Percentiles rank a stretch among this genome's conserved stretches.
phyloP scores from a whole-genome alignment of 2,797 vertebrate genomes.

The Microchirus variegatus region DNA sequence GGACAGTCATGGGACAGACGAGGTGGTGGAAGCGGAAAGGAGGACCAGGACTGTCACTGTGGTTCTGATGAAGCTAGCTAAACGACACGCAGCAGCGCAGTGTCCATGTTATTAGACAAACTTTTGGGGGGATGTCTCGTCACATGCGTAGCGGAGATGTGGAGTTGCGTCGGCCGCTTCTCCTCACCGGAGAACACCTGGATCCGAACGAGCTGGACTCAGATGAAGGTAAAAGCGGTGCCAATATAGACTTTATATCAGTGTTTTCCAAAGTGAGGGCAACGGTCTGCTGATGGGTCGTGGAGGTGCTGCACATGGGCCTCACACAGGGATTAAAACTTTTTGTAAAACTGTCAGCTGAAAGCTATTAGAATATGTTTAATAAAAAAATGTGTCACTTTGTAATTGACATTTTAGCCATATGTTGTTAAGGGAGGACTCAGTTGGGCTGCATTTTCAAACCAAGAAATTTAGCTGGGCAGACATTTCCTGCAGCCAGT shows the following conservation, averaged over 20 bases:
- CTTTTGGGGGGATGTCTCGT: slow-evolving; percentile 45
- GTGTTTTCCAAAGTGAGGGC: no score
- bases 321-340: no score
- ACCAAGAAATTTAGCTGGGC: no score
- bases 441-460: no score
- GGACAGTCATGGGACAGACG: slow-evolving; percentile 32
- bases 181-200: slow-evolving; percentile 41
- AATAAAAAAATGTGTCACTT: no score
- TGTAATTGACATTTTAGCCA: no score
- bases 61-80: background rate
- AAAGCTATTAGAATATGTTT: no score
- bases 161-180: slow-evolving; percentile 68
- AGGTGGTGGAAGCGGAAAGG: background rate
- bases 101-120: slow-evolving; percentile 5
- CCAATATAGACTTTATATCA: background rate
- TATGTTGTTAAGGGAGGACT: no score
- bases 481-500: no score
- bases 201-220: slow-evolving; percentile 43
- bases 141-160: slow-evolving; percentile 35
- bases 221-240: slow-evolving; percentile 59
- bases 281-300: no score
- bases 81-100: background rate
- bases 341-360: no score
- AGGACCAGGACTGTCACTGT: background rate
- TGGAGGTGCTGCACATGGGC: no score